Percentiles rank a stretch among this genome's conserved stretches.
Conservation (phyloP, 2,888 invertebrate genomes). For the Chymomyza procnemis region DNA sequence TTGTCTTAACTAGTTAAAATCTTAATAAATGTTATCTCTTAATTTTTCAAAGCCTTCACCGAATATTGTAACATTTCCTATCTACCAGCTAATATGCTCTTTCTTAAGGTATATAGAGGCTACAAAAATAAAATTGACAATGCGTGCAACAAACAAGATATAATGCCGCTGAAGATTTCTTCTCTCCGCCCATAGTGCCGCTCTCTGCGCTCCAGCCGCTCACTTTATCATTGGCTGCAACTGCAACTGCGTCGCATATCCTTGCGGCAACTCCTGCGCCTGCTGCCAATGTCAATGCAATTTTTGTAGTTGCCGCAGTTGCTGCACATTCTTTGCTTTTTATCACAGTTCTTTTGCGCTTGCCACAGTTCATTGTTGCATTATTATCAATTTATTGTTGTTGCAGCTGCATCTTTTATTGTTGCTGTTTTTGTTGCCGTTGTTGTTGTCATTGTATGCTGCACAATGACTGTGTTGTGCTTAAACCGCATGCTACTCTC, state of each 20-base stretch:
- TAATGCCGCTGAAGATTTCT: conserved; percentile 30
- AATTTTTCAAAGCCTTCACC: no score
- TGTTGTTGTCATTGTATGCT: conserved; percentile 1
- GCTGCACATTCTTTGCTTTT: conserved; percentile 26
- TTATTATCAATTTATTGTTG: conserved; percentile 39
- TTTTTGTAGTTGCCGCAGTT: not conserved
- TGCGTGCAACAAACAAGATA: conserved; percentile 58
- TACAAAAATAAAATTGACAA: conserved; percentile 40
- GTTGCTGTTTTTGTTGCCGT: conserved; percentile 18
- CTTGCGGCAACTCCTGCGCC: not conserved
- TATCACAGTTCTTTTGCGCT: conserved; percentile 26
- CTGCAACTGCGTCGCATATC: not conserved
- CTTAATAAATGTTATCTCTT: no score
- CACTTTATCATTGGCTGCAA: not conserved
- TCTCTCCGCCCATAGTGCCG: no score
- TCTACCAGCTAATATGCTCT: not conserved
- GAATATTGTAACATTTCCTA: no score
- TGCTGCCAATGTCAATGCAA: not conserved
- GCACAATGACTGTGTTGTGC: conserved; percentile 33
- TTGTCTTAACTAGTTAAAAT: no score
- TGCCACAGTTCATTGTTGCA: conserved; percentile 46
- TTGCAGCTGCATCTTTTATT: conserved; percentile 17
- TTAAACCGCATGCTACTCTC: conserved; percentile 18
- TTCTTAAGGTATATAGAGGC: not conserved
- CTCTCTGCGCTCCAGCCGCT: not conserved